phyloP scores from a whole-genome alignment of 37 sponge, comb jelly and placozoan species.

The Petrosia ficiformis region DNA sequence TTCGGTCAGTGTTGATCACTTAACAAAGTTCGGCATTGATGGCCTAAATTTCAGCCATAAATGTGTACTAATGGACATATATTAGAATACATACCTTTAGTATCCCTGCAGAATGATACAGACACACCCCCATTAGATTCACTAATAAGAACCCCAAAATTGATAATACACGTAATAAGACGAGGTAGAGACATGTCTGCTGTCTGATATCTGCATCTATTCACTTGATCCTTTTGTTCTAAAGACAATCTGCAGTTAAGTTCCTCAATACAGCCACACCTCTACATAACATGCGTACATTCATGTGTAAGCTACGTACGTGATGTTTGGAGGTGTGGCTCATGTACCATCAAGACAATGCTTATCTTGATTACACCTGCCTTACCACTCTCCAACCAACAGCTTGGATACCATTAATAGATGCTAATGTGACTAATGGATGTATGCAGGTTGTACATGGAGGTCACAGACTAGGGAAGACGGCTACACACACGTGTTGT shows the following conservation, averaged over 20 bases:
- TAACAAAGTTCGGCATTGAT: no score
- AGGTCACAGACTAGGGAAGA: slow-evolving; percentile 65
- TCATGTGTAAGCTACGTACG: no score
- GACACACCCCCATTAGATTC: no score
- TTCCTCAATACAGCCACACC: slow-evolving; percentile 63
- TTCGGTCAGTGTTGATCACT: no score
- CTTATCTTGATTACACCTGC: slow-evolving; percentile 67
- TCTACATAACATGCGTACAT: slow-evolving; percentile 85
- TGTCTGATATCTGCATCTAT: slow-evolving; percentile 55
- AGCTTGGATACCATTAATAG: slow-evolving; percentile 91
- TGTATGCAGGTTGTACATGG: slow-evolving; percentile 84
- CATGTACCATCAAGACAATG: slow-evolving; percentile 86
- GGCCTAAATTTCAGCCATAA: no score
- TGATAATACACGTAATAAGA: no score
- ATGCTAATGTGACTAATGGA: slow-evolving; percentile 73
- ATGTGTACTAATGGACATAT: no score
- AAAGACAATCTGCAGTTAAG: slow-evolving; percentile 77
- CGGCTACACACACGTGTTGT: slow-evolving; percentile 86
- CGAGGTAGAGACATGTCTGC: no score
- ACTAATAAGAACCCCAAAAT: no score
- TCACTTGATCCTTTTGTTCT: slow-evolving; percentile 52
- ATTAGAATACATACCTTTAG: no score
- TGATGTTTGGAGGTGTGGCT: no score
- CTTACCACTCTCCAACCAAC: slow-evolving; percentile 65
- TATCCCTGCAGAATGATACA: no score